Evolutionary conservation across 2,113 vertebrate species (phyloP).

Genomic region (Okapia johnstoni): DNA sequence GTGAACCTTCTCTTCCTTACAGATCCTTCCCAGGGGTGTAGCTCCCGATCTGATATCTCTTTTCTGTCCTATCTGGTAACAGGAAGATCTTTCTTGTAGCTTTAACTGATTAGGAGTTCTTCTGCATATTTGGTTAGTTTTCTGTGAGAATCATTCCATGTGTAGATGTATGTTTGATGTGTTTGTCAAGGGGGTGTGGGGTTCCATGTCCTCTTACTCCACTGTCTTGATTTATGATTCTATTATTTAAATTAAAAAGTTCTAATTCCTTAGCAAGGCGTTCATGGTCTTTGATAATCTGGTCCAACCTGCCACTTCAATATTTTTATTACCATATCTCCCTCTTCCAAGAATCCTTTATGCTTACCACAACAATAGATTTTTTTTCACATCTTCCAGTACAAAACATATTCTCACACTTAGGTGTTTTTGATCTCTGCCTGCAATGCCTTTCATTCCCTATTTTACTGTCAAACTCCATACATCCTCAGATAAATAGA

Average conservation of each 20-base stretch:
- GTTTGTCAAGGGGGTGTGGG: not conserved
- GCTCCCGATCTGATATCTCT: not conserved
- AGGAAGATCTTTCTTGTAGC: not conserved
- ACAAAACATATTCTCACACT: not conserved
- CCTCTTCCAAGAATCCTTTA: not conserved
- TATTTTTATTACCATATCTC: not conserved
- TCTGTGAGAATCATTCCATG: not conserved
- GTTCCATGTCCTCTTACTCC: not conserved
- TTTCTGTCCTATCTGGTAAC: not conserved
- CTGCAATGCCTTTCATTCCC: not conserved
- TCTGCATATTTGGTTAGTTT: not conserved
- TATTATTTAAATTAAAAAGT: constrained; percentile 3
- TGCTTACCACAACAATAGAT: not conserved
- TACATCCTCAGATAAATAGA: not conserved
- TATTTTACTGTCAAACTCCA: not conserved
- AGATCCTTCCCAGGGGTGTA: not conserved
- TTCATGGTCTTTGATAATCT: not conserved
- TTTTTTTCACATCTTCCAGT: not conserved
- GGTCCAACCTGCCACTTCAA: not conserved
- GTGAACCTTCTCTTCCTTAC: not conserved
- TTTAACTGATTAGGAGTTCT: not conserved
- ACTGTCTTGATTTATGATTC: not conserved
- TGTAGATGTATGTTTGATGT: not conserved
- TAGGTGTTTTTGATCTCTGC: not conserved
- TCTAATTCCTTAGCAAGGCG: not conserved